phyloP scores from a whole-genome alignment of 2,888 invertebrate genomes.

The Eulithis prunata region DNA sequence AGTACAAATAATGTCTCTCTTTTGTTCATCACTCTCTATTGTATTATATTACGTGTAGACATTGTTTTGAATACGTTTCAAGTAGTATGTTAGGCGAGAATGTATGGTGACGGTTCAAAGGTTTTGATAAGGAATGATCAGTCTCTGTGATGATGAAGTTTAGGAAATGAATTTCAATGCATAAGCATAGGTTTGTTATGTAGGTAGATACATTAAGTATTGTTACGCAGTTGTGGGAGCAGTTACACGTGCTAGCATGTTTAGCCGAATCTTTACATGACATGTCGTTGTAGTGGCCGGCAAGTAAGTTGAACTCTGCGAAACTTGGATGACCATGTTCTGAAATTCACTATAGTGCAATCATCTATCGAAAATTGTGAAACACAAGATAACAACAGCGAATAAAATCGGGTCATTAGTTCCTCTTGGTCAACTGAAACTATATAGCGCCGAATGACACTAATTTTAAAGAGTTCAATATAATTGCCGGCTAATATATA shows the following conservation, averaged over 20 bases:
- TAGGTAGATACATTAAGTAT: constrained; percentile 51
- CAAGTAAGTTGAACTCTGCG: not conserved
- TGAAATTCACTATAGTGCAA: not conserved
- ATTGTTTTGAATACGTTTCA: constrained; percentile 63
- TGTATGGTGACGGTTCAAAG: constrained; percentile 71
- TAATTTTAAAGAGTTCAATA: constrained; percentile 7
- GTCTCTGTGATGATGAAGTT: constrained; percentile 82
- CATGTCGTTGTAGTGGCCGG: constrained; percentile 52
- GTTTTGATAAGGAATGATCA: constrained; percentile 69
- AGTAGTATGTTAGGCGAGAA: constrained; percentile 65
- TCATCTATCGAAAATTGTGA: too few relatives aligned
- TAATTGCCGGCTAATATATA: constrained; percentile 1
- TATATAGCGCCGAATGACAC: not conserved
- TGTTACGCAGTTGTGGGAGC: constrained; percentile 53
- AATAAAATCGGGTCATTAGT: too few relatives aligned
- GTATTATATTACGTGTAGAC: constrained; percentile 70
- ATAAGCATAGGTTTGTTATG: constrained; percentile 53
- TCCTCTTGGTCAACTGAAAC: too few relatives aligned
- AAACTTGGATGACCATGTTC: not conserved
- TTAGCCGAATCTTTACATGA: constrained; percentile 59
- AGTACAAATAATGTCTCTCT: constrained; percentile 83
- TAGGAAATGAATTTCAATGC: constrained; percentile 74
- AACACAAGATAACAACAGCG: too few relatives aligned
- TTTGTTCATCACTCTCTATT: constrained; percentile 81
- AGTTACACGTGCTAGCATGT: constrained; percentile 35